A percentile compares a stretch with the other conserved stretches of the same genome.
These are phyloP conservation scores for Phania funesta DNA, from an alignment of 2,888 invertebrate species.

Conservation along the genomic window DNA sequence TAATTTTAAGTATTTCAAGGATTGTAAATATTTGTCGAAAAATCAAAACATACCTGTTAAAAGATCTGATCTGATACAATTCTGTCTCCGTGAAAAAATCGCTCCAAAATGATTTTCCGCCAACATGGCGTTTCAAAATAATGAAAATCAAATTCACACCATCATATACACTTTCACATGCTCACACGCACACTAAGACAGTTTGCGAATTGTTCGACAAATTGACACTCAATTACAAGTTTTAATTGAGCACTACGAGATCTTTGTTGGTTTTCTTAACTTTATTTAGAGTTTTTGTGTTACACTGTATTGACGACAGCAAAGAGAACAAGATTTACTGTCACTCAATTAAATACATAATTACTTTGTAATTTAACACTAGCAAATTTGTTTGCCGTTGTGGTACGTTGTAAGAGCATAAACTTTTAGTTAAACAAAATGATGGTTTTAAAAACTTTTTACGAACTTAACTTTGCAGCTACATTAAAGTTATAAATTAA, in stretches of 20 bases:
- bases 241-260: neutral
- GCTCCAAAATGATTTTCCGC: too few relatives aligned
- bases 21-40: too few relatives aligned
- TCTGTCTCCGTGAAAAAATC: too few relatives aligned
- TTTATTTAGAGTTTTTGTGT: too few relatives aligned
- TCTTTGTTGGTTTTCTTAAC: neutral
- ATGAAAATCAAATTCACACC: neutral
- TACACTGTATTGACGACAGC: neutral
- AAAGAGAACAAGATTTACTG: neutral
- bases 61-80: too few relatives aligned
- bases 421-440: neutral
- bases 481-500: too few relatives aligned
- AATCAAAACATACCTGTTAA: too few relatives aligned
- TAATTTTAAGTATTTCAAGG: too few relatives aligned
- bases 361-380: neutral
- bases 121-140: neutral
- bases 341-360: neutral
- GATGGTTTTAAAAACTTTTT: neutral
- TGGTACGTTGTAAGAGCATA: too few relatives aligned
- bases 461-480: too few relatives aligned
- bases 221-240: constrained; percentile 3
- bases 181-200: neutral
- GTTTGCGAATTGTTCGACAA: neutral
- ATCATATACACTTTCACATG: too few relatives aligned
- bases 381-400: too few relatives aligned